These are phyloP conservation scores for Criorhina ranunculi DNA, from an alignment of 2,888 invertebrate species.

Conservation along the genomic window DNA sequence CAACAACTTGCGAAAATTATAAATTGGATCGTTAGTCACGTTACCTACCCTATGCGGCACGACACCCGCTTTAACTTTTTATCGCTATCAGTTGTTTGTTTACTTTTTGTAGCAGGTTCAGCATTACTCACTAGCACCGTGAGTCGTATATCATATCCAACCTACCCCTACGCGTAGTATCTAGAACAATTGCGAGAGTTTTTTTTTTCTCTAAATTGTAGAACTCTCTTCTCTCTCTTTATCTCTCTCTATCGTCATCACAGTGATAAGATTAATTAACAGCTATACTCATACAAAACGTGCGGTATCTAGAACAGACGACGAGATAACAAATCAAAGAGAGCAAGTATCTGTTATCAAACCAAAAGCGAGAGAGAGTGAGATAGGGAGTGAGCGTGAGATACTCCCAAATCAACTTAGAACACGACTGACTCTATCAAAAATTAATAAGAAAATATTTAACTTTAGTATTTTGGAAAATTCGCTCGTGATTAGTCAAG, in stretches of 20 bases:
- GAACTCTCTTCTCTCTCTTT: conserved; percentile 5
- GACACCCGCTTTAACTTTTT: neutral
- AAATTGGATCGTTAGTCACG: conserved; percentile 25
- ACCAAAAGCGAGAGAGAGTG: no score
- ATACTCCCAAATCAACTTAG: no score
- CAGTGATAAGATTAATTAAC: conserved; percentile 19
- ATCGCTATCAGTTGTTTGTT: conserved; percentile 47
- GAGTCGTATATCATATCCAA: neutral
- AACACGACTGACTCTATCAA: conserved; percentile 25
- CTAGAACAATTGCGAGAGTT: neutral
- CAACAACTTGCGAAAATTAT: neutral
- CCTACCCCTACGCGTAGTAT: conserved; percentile 30
- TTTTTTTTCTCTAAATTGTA: no score
- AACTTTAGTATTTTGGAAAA: conserved; percentile 60
- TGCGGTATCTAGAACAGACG: conserved; percentile 55
- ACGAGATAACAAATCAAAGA: conserved; percentile 61
- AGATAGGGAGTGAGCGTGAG: no score
- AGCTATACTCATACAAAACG: neutral
- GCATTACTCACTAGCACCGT: conserved; percentile 27
- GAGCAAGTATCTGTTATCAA: conserved; percentile 57
- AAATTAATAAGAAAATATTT: conserved; percentile 33
- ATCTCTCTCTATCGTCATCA: neutral
- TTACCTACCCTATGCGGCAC: conserved; percentile 41
- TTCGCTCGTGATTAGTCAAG: conserved; percentile 46
- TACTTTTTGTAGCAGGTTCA: conserved; percentile 51